Conservation (phyloP, 2,797 vertebrate species). For the Delichon dasypus region DNA sequence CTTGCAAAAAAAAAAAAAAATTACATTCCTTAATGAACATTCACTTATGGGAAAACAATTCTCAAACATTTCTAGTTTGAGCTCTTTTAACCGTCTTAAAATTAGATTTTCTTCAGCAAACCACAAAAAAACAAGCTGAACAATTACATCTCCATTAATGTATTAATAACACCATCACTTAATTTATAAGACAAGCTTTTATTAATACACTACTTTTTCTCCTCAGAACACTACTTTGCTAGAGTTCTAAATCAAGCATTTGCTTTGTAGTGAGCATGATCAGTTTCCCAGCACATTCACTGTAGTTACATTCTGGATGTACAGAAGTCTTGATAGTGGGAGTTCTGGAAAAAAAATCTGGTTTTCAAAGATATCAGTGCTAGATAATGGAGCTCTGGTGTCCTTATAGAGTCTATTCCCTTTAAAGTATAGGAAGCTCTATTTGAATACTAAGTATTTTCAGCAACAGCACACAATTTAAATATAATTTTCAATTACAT, state of each 20-base stretch:
- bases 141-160: background rate
- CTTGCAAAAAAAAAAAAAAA: background rate
- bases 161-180: slow-evolving; percentile 15
- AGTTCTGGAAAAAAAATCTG: background rate
- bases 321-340: background rate
- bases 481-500: background rate
- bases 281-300: background rate
- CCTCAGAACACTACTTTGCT: background rate
- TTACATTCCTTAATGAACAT: background rate
- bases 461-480: background rate
- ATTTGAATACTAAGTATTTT: background rate
- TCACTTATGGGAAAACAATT: background rate
- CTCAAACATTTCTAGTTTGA: background rate
- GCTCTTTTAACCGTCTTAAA: background rate
- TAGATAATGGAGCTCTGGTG: background rate
- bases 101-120: background rate
- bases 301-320: background rate
- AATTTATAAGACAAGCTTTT: background rate
- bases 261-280: background rate
- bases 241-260: background rate
- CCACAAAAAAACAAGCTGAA: background rate
- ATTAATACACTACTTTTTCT: background rate
- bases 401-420: background rate
- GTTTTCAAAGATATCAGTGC: background rate
- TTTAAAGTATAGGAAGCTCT: background rate